Evolutionary conservation across 2,888 invertebrate species (phyloP).

Genomic region (Melieria crassipennis): DNA sequence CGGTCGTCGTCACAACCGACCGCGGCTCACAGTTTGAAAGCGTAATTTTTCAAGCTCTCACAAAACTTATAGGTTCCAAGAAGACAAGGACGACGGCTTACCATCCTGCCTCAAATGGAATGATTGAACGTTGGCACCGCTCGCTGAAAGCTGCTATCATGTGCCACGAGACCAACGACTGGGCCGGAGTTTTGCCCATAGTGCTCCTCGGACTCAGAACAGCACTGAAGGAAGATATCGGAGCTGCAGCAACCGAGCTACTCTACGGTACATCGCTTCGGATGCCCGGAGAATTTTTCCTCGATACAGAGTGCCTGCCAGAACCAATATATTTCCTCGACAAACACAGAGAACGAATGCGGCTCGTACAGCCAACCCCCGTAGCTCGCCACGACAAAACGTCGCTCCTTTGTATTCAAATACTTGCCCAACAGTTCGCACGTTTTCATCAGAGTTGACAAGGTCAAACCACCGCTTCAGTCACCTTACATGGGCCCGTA

Average conservation of each 20-base stretch:
- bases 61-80: constrained; percentile 12
- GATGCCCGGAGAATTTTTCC: not conserved
- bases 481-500: too few species aligned
- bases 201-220: not conserved
- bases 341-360: too few species aligned
- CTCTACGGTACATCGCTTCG: not conserved
- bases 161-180: too few species aligned
- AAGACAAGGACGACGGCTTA: not conserved
- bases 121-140: constrained; percentile 12
- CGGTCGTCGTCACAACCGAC: constrained; percentile 5
- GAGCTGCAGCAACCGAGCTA: not conserved
- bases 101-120: constrained; percentile 10
- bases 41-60: constrained; percentile 11
- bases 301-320: too few species aligned
- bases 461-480: too few species aligned
- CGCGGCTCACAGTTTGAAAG: constrained; percentile 12
- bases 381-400: too few species aligned
- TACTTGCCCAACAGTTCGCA: too few species aligned
- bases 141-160: constrained; percentile 8
- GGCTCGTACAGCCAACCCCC: too few species aligned
- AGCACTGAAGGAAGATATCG: not conserved
- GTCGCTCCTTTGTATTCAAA: too few species aligned
- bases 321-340: too few species aligned
- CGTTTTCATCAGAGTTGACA: too few species aligned
- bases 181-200: not conserved